A percentile compares a stretch with the other conserved stretches of the same genome.
Conservation (phyloP, 2,888 invertebrate species). For the Bruchidius siliquastri region DNA sequence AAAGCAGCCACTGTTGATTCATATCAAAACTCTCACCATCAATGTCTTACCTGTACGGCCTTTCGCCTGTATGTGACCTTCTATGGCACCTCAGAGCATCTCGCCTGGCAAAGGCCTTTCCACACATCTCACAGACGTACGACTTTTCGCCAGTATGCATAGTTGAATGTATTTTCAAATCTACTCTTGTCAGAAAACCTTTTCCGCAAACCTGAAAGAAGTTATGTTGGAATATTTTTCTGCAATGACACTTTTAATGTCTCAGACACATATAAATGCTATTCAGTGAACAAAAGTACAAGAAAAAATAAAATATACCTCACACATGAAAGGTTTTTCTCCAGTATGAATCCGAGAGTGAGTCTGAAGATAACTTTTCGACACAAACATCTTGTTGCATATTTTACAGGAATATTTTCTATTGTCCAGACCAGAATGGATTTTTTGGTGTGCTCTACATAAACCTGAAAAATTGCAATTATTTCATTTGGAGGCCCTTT, state of each 20-base stretch:
- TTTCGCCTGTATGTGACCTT: constrained; percentile 56
- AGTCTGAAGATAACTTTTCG: constrained; percentile 57
- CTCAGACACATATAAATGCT: not conserved
- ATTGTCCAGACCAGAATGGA: constrained; percentile 56
- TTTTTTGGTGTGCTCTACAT: constrained; percentile 56
- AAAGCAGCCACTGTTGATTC: no score
- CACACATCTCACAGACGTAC: constrained; percentile 58
- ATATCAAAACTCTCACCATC: no score
- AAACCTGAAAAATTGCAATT: constrained; percentile 41
- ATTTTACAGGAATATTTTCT: constrained; percentile 56
- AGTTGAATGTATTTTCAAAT: constrained; percentile 56
- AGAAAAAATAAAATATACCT: constrained; percentile 38
- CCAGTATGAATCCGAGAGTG: constrained; percentile 57
- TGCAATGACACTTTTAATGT: not conserved
- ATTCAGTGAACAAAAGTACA: not conserved
- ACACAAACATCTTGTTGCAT: constrained; percentile 58
- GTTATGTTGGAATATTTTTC: not conserved
- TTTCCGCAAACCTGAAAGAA: constrained; percentile 50
- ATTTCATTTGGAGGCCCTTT: no score
- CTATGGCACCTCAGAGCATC: constrained; percentile 56
- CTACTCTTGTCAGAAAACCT: constrained; percentile 56
- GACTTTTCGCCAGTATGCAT: constrained; percentile 61
- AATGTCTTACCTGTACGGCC: constrained; percentile 49
- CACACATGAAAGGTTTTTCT: constrained; percentile 57
- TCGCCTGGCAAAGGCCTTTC: constrained; percentile 57